phyloP scores from a whole-genome alignment of 2,797 vertebrate genomes.

The Hydrocynus forskahlii region DNA sequence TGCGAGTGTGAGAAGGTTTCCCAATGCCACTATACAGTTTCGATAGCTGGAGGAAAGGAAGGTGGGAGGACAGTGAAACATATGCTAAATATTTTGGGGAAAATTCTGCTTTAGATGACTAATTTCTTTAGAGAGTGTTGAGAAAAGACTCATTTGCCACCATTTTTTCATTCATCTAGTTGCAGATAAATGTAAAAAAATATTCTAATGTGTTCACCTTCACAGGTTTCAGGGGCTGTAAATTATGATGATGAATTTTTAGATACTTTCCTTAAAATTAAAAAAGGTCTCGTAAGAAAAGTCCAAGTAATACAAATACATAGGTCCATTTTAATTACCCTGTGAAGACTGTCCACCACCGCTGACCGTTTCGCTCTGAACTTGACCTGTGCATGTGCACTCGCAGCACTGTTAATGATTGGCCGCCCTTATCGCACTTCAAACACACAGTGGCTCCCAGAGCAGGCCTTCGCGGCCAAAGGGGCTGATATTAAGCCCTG shows the following conservation, averaged over 20 bases:
- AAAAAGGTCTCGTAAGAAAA: neutral
- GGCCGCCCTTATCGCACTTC: constrained; percentile 6
- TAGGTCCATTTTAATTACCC: too few species aligned
- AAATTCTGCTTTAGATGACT: too few species aligned
- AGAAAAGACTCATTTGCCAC: too few species aligned
- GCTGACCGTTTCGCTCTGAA: neutral
- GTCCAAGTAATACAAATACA: neutral
- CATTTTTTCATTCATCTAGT: too few species aligned
- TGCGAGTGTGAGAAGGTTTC: constrained; percentile 16
- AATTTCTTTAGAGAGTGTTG: too few species aligned
- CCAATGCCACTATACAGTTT: neutral
- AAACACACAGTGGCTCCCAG: constrained; percentile 1
- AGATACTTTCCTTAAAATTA: too few species aligned
- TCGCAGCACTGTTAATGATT: constrained; percentile 3
- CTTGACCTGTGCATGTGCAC: neutral
- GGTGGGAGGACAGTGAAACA: neutral
- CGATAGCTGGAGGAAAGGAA: neutral
- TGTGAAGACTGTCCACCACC: neutral
- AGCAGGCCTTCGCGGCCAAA: neutral
- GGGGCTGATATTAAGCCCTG: neutral
- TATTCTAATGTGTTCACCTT: too few species aligned
- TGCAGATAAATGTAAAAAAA: too few species aligned
- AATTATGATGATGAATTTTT: too few species aligned
- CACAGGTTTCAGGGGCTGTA: too few species aligned
- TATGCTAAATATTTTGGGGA: too few species aligned